Conservation (phyloP, 2,888 invertebrate genomes). For the Lissocephala sabroskyi region DNA sequence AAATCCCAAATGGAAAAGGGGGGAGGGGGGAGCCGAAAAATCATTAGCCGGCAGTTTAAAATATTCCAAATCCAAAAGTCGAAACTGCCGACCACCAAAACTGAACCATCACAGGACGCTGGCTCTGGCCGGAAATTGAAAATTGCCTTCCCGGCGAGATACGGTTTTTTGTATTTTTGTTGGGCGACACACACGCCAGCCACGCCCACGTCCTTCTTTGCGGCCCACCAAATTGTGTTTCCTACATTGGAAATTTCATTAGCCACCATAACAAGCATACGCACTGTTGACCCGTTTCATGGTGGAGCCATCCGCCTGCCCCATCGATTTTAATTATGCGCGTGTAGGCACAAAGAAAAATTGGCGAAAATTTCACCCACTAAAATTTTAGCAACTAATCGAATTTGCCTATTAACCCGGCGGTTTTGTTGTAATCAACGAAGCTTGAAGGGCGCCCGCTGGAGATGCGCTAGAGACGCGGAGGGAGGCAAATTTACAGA, state of each 20-base stretch:
- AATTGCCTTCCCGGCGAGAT: constrained; percentile 17
- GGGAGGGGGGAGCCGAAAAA: too few relatives aligned
- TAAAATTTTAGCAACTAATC: neutral
- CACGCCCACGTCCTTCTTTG: too few relatives aligned
- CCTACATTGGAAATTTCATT: constrained; percentile 9
- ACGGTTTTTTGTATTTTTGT: neutral
- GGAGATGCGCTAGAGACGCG: too few relatives aligned
- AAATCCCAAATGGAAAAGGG: too few relatives aligned
- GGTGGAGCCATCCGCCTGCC: neutral
- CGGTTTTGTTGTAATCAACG: too few relatives aligned
- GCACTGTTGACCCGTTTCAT: constrained; percentile 13
- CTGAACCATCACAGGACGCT: too few relatives aligned
- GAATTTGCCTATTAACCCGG: neutral
- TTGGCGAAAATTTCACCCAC: too few relatives aligned
- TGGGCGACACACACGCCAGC: constrained; percentile 8
- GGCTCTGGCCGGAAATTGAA: constrained; percentile 44
- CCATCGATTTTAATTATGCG: neutral
- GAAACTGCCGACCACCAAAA: too few relatives aligned
- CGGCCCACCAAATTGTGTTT: neutral
- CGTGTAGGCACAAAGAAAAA: neutral
- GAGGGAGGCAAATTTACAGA: too few relatives aligned
- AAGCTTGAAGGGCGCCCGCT: too few relatives aligned
- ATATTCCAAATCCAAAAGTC: too few relatives aligned
- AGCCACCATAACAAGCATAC: constrained; percentile 17
- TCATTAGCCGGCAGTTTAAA: too few relatives aligned